Base-by-base conservation (phyloP, 1,140 invertebrate genomes). In the Asbolus verrucosus region DNA sequence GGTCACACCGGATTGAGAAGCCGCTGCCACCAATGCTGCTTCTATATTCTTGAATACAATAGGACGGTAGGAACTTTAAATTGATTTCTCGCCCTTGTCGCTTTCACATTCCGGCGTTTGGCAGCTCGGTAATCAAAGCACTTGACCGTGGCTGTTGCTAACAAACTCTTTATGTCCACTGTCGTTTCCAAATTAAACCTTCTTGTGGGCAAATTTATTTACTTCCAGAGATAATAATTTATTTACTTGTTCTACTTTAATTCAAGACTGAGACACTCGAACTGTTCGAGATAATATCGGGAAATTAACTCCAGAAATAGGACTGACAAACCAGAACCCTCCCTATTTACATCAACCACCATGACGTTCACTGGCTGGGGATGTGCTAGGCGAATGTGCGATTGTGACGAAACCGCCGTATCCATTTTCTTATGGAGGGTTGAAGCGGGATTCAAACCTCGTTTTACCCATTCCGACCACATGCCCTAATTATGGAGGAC, bases 101-200 rank as follows among this genome's bases (percentile, higher is more conserved):
- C 72, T 70, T 66, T 63, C 65, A 69, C 65, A 70, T 69, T 70
- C 67, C 62, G 70, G 54, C 70, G 72, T 73, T 76, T 73, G 74
- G 74, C 74, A 76, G 74, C 65, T 76, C 65, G 21, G 72, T 72
- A 72, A 76, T 74, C 70, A 74, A 74, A 74, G 71, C 74, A 76
- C 74, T 76, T 76, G 74, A 76, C 74, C 74, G 72, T 74, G 39
- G 59, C 73, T 75, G 71, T 46, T 43, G 19, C 33, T 41, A 38
- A 63, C 19, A 63, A 36, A 63, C 61, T 38, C 61, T 63, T 39
- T 41, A 63, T 63, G 61, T 63, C 33, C 61, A 63, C 61, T 19
- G 33, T 39, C 33, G 61, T 21, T 63, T 24, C 39, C 33, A 38
- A 63, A 63, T 63, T 63, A 63, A 63, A 62, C 46, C 46, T 54